Conservation (phyloP, 1,140 invertebrate genomes). For the Drepana arcuata region DNA sequence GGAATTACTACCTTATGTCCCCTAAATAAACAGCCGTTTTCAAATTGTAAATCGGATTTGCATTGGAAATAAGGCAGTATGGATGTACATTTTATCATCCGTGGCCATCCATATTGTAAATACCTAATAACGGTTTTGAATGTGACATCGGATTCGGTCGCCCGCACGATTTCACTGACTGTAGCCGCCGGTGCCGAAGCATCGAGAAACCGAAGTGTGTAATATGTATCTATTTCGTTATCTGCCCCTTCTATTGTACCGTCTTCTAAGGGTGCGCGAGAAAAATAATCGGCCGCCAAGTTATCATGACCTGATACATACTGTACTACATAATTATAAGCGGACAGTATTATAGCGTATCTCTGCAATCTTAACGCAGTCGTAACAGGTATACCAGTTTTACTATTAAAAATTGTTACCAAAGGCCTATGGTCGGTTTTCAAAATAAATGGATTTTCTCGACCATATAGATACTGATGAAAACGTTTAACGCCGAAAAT, state of each 20-base stretch:
- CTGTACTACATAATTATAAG: no score
- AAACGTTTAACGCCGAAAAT: no score
- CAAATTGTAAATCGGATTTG: slow-evolving; percentile 2
- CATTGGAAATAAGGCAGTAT: slow-evolving; percentile 8
- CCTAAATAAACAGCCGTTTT: slow-evolving; percentile 7
- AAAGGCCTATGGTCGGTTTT: no score
- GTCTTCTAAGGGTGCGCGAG: slow-evolving; percentile 7
- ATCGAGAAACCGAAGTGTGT: slow-evolving; percentile 3
- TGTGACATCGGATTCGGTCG: slow-evolving; percentile 2
- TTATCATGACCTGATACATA: slow-evolving; percentile 14
- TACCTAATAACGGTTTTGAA: slow-evolving; percentile 7
- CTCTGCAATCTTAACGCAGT: no score
- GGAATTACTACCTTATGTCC: slow-evolving; percentile 12
- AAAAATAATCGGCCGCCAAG: slow-evolving; percentile 18
- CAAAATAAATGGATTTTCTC: no score
- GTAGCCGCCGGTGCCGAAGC: neutral
- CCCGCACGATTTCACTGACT: slow-evolving; percentile 4
- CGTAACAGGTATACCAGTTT: no score
- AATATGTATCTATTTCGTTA: neutral
- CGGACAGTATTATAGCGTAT: no score
- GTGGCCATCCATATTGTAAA: slow-evolving; percentile 8
- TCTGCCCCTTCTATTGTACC: neutral
- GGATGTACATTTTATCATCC: slow-evolving; percentile 3
- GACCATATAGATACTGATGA: no score
- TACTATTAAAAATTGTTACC: no score